Base-by-base conservation (phyloP, 2,888 invertebrate genomes). In the Drosophila borealis region DNA sequence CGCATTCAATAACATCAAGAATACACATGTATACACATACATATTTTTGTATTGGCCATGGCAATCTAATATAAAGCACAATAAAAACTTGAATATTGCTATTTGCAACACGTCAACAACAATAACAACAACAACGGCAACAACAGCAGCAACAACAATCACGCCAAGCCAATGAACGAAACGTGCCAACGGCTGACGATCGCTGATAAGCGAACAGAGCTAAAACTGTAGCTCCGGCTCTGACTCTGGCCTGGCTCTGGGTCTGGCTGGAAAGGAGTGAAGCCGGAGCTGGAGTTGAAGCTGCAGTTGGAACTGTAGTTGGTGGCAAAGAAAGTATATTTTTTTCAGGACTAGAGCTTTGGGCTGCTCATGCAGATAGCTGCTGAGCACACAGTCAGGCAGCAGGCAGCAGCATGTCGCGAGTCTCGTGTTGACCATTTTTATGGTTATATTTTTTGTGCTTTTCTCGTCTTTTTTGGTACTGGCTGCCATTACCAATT, bases 161-260 rank as follows among this genome's bases (percentile, higher is more conserved):
- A 76, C 68, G 72, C 71, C 83, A 82, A 86, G 83, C 80, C 86
- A 83, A 88, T 88, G 83, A 87, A 85, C 83, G 88, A 83, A 88
- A 88, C 83, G 88, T 88, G 83, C 83, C 83, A 82, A 88, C 86
- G 83, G 78, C 75, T 86, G 80, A 78, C 84, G 88, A 88, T 84
- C 83, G 56, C 60, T 83, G 88, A 83, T 83, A 88, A 86, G 79
- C 60, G 14, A 34, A 48, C 42, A 25, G 14, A 49, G 57, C 57
- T 61, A 60, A 57, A 67, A 67, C 49, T 57, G 17, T 60, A 61
- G 66, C 42, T 42, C 37, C 17, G 55, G 46, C 45, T 54, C 14
- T 37, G 39, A 3, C 21, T 33, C 34, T 17, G 36, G 8, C 44
- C 39, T 33, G 54, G 49, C 48, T 42, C 14, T 33, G 36, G 21